phyloP scores from a whole-genome alignment of 2,888 invertebrate species.

The Notodonta dromedarius region DNA sequence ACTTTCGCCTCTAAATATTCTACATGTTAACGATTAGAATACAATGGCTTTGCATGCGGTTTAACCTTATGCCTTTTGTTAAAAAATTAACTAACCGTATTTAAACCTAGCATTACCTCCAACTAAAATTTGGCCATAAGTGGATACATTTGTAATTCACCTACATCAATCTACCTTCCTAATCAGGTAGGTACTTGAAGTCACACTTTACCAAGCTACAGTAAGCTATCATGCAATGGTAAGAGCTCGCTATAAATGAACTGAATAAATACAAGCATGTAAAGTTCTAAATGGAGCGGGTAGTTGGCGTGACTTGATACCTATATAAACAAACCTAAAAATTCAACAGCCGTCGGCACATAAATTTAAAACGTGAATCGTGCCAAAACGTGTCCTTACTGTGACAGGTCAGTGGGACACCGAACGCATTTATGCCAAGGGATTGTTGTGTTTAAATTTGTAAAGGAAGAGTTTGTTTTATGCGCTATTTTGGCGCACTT shows the following conservation, averaged over 20 bases:
- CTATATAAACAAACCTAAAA: not conserved
- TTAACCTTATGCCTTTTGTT: not conserved
- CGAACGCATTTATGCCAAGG: not conserved
- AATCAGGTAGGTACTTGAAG: too few relatives aligned
- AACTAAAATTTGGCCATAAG: too few relatives aligned
- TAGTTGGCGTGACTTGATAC: too few relatives aligned
- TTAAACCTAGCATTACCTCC: too few relatives aligned
- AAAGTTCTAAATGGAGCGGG: too few relatives aligned
- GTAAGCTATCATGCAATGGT: too few relatives aligned
- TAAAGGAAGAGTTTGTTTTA: not conserved
- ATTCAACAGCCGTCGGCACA: not conserved
- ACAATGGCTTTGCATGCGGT: not conserved
- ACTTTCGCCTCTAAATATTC: constrained; percentile 21
- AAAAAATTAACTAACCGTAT: not conserved
- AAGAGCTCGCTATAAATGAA: too few relatives aligned
- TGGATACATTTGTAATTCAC: too few relatives aligned
- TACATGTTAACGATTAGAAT: constrained; percentile 3
- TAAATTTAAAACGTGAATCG: constrained; percentile 3
- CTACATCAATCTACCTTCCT: too few relatives aligned
- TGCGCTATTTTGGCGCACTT: not conserved
- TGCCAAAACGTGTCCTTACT: not conserved
- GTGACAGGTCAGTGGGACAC: constrained; percentile 3
- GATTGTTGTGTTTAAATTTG: not conserved
- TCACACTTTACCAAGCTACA: too few relatives aligned
- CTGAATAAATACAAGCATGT: too few relatives aligned